These are phyloP conservation scores for Anarhynchus alexandrinus DNA, from an alignment of 2,113 vertebrate genomes.

Conservation along the genomic window DNA sequence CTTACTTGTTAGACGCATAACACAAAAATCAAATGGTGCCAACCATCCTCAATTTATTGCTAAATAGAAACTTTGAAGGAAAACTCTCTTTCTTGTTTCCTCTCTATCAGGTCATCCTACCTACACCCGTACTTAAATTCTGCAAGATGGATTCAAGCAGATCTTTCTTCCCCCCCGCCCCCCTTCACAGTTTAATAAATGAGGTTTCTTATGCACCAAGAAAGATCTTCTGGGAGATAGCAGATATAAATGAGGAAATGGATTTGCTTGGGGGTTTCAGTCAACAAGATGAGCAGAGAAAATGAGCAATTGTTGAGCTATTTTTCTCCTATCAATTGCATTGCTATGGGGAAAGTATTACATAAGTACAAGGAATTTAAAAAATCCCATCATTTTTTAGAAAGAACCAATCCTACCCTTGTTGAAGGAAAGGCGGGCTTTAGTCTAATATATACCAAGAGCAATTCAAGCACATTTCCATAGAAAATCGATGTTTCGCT, in stretches of 20 bases:
- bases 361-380: neutral
- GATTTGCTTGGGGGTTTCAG: neutral
- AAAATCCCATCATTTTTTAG: neutral
- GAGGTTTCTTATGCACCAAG: neutral
- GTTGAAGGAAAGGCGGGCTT: neutral
- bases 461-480: neutral
- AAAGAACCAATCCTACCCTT: neutral
- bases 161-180: neutral
- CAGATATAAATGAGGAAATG: constrained; percentile 7
- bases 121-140: neutral
- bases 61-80: neutral
- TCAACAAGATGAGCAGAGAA: neutral
- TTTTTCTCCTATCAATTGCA: neutral
- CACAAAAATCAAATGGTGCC: neutral
- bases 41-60: neutral
- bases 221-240: neutral
- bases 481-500: neutral
- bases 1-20: neutral
- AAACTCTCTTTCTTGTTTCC: neutral
- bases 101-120: neutral
- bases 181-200: neutral
- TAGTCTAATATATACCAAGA: neutral
- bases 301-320: neutral
- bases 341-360: constrained; percentile 6
- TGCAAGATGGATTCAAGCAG: neutral